phyloP scores from a whole-genome alignment of 92 coral and sea anemone species.

The Epizoanthus ramosus region DNA sequence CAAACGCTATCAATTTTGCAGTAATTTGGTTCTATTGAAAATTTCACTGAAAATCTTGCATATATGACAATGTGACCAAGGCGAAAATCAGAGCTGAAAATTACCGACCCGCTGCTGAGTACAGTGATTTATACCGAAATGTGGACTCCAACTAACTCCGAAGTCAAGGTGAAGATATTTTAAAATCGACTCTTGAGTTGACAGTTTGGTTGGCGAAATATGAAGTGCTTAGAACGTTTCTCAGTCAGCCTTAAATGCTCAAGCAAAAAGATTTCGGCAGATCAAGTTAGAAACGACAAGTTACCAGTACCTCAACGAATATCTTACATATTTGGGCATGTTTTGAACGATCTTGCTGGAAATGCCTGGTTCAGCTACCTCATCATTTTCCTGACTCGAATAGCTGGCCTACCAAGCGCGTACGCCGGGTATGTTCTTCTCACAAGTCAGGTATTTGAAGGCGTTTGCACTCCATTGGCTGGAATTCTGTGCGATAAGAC shows the following conservation, averaged over 20 bases:
- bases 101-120: too few relatives aligned
- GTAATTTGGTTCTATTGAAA: not conserved
- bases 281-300: not conserved
- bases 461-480: constrained; percentile 58
- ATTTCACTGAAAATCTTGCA: not conserved
- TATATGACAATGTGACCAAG: not conserved
- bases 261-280: not conserved
- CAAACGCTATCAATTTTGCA: not conserved
- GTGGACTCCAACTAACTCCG: not conserved
- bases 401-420: constrained; percentile 62
- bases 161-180: not conserved
- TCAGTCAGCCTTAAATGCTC: not conserved
- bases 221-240: constrained; percentile 3
- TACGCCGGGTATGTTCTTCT: constrained; percentile 70
- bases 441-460: constrained; percentile 69
- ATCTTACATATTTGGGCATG: constrained; percentile 67
- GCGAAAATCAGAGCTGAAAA: not conserved
- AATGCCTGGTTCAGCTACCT: constrained; percentile 82
- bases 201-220: not conserved
- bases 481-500: constrained; percentile 74
- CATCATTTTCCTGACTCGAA: constrained; percentile 65
- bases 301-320: constrained; percentile 52
- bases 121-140: not conserved
- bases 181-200: not conserved
- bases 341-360: constrained; percentile 74